These are phyloP conservation scores for Trissolcus japonicus DNA, from an alignment of 2,888 invertebrate genomes.

Conservation along the genomic window DNA sequence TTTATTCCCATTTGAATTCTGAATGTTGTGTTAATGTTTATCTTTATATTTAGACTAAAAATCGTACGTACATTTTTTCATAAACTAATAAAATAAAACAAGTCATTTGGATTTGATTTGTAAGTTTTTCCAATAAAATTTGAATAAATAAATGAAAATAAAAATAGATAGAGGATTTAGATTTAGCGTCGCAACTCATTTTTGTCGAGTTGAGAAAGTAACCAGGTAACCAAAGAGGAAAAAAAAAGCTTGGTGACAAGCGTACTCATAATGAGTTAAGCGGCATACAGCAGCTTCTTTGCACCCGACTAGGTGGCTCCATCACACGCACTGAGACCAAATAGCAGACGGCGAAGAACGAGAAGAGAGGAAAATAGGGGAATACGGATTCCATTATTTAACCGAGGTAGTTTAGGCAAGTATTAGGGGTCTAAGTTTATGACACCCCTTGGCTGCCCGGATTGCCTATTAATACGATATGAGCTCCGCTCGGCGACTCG, in stretches of 20 bases:
- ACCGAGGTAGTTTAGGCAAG: conserved; percentile 76
- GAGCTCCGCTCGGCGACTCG: conserved; percentile 70
- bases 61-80: too few species aligned
- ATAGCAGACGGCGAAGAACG: conserved; percentile 42
- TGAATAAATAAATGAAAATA: too few species aligned
- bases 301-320: conserved; percentile 44
- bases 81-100: too few species aligned
- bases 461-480: conserved; percentile 77
- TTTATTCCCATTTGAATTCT: too few species aligned
- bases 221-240: conserved; percentile 31
- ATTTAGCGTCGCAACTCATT: conserved; percentile 11
- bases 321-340: conserved; percentile 54
- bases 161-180: too few species aligned
- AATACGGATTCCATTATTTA: conserved; percentile 76
- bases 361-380: conserved; percentile 60
- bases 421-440: conserved; percentile 76
- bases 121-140: too few species aligned
- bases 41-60: too few species aligned
- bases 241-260: conserved; percentile 47
- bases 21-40: too few species aligned
- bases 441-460: conserved; percentile 76
- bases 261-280: conserved; percentile 63
- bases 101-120: too few species aligned
- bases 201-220: conserved; percentile 24
- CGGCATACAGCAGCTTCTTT: conserved; percentile 53